A percentile compares a stretch with the other conserved stretches of the same genome.
These are phyloP conservation scores for Tenebrosternarchus preto DNA, from an alignment of 2,113 vertebrate genomes.

Conservation along the genomic window DNA sequence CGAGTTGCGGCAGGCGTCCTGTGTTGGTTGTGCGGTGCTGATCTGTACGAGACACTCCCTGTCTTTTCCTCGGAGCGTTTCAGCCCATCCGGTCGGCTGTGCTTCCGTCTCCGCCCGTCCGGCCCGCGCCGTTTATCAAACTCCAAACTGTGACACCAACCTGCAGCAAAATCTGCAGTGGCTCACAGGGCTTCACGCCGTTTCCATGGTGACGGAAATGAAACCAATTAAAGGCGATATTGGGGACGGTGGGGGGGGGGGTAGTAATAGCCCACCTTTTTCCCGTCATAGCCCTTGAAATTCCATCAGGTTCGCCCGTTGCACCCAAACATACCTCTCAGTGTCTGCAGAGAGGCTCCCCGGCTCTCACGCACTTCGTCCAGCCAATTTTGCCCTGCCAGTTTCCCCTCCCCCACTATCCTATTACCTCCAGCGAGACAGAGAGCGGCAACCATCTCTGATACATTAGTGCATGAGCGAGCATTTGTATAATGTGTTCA, in stretches of 20 bases:
- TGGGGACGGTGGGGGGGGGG: slow-evolving; percentile 49
- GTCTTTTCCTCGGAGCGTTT: too few relatives aligned
- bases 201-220: slow-evolving; percentile 77
- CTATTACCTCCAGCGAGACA: slow-evolving; percentile 7
- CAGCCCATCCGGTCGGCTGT: too few relatives aligned
- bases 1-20: too few relatives aligned
- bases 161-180: slow-evolving; percentile 53
- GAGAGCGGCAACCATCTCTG: slow-evolving; percentile 32
- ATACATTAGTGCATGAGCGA: slow-evolving; percentile 44
- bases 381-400: slow-evolving; percentile 44
- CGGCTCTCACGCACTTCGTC: slow-evolving; percentile 37
- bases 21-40: background rate
- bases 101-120: slow-evolving; percentile 34
- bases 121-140: slow-evolving; percentile 51
- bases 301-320: slow-evolving; percentile 54
- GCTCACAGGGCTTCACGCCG: slow-evolving; percentile 65
- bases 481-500: slow-evolving; percentile 52
- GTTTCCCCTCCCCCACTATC: background rate
- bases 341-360: background rate
- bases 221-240: slow-evolving; percentile 70
- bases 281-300: slow-evolving; percentile 63
- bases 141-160: slow-evolving; percentile 56
- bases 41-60: too few relatives aligned
- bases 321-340: too few relatives aligned
- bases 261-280: slow-evolving; percentile 57